Conservation (phyloP, 2,888 invertebrate genomes). For the Cryptocheilus praepositus region DNA sequence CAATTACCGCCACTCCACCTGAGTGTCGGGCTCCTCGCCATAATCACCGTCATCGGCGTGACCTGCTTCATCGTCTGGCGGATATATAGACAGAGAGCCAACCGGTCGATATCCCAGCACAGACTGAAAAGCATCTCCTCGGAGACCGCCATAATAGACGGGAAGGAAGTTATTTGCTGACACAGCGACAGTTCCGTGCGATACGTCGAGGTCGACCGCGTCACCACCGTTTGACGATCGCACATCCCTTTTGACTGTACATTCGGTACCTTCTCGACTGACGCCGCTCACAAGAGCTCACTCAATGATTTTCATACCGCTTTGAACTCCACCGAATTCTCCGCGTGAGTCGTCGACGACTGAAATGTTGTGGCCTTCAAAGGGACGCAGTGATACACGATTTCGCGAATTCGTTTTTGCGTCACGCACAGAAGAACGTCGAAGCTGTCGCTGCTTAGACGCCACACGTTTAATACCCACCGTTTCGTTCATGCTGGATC, state of each 20-base stretch:
- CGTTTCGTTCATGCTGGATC: no score
- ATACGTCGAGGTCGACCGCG: slow-evolving; percentile 92
- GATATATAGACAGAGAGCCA: slow-evolving; percentile 80
- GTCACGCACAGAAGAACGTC: not conserved
- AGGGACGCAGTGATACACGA: slow-evolving; percentile 5
- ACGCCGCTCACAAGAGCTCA: not conserved
- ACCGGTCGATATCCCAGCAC: slow-evolving; percentile 86
- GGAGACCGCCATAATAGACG: slow-evolving; percentile 89
- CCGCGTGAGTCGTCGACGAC: not conserved
- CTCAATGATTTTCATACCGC: slow-evolving; percentile 24
- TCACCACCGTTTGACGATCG: slow-evolving; percentile 90
- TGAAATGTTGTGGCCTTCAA: not conserved
- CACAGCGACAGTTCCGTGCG: slow-evolving; percentile 96
- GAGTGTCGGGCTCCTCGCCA: slow-evolving; percentile 74
- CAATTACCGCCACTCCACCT: slow-evolving; percentile 86
- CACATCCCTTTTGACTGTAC: slow-evolving; percentile 3
- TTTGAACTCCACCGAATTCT: slow-evolving; percentile 23
- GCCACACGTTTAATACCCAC: no score
- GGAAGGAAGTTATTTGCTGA: slow-evolving; percentile 95
- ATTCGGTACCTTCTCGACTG: no score
- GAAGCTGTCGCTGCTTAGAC: no score
- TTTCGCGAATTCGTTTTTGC: not conserved
- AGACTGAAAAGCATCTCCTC: slow-evolving; percentile 87
- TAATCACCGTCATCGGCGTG: slow-evolving; percentile 69
- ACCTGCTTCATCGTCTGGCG: slow-evolving; percentile 69